Evolutionary conservation across 2,888 invertebrate species (phyloP).

Genomic region (Disparrhopalites patrizii): DNA sequence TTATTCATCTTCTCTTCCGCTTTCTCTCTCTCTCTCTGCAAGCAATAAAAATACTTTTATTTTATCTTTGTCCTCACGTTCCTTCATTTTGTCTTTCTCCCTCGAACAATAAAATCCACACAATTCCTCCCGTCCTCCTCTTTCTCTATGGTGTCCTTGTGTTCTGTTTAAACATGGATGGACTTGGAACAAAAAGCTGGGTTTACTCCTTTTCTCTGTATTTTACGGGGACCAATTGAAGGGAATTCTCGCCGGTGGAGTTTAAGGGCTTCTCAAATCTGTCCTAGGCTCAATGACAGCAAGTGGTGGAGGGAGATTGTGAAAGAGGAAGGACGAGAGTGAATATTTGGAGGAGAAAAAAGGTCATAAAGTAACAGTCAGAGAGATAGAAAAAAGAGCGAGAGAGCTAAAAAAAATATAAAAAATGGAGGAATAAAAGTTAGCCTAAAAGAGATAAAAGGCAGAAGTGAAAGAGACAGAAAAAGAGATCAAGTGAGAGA

Average conservation of each 20-base stretch:
- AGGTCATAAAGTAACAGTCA: not conserved
- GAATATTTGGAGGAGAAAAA: not conserved
- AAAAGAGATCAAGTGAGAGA: not conserved
- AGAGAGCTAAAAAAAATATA: not conserved
- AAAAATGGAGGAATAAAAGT: not conserved
- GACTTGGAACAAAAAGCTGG: not conserved
- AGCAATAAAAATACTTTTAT: constrained; percentile 17
- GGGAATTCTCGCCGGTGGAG: no score
- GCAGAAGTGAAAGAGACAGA: not conserved
- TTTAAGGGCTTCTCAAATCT: no score
- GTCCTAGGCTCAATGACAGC: no score
- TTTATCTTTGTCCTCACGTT: constrained; percentile 2
- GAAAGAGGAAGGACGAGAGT: not conserved
- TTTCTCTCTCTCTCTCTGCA: not conserved
- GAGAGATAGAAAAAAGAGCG: not conserved
- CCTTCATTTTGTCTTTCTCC: constrained; percentile 7
- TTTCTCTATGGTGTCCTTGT: not conserved
- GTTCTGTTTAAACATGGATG: not conserved
- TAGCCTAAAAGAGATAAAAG: not conserved
- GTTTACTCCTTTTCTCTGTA: not conserved
- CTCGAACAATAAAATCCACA: not conserved
- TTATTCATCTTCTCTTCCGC: not conserved
- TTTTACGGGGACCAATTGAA: no score
- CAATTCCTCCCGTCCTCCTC: not conserved
- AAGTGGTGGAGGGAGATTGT: not conserved